phyloP scores from a whole-genome alignment of 1,140 invertebrate species.

The Drosophila kepulauana region DNA sequence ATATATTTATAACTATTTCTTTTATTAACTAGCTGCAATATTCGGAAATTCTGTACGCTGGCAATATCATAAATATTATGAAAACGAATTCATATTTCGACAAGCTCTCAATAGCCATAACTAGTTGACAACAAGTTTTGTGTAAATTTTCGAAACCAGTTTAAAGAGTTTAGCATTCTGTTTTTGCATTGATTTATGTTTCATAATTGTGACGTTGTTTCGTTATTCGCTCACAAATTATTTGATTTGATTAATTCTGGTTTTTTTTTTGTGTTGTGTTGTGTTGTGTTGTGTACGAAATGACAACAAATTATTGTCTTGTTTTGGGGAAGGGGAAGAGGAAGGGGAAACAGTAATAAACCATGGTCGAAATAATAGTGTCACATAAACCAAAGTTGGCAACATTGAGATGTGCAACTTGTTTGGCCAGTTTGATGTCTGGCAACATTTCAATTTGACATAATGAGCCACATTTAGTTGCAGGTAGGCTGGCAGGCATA shows the following conservation, averaged over 20 bases:
- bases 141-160: constrained; percentile 22
- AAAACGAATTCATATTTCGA: constrained; percentile 16
- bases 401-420: constrained; percentile 46
- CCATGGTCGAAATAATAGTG: constrained; percentile 1
- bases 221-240: constrained; percentile 1
- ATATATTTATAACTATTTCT: not conserved
- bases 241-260: constrained; percentile 25
- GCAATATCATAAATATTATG: constrained; percentile 16
- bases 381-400: constrained; percentile 32
- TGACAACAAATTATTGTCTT: constrained; percentile 16
- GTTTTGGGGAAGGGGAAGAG: not conserved
- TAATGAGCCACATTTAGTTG: constrained; percentile 71
- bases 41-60: not conserved
- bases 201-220: constrained; percentile 27
- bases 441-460: constrained; percentile 84
- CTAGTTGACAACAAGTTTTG: constrained; percentile 22
- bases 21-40: not conserved
- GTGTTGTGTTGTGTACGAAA: not conserved
- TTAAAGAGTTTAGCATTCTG: not conserved
- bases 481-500: constrained; percentile 37
- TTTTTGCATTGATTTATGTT: constrained; percentile 32
- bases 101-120: constrained; percentile 13
- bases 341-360: not conserved
- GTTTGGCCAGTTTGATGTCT: constrained; percentile 61
- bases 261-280: not conserved